These are phyloP conservation scores for Halotydeus destructor DNA, from an alignment of 1,140 invertebrate genomes.

Conservation along the genomic window DNA sequence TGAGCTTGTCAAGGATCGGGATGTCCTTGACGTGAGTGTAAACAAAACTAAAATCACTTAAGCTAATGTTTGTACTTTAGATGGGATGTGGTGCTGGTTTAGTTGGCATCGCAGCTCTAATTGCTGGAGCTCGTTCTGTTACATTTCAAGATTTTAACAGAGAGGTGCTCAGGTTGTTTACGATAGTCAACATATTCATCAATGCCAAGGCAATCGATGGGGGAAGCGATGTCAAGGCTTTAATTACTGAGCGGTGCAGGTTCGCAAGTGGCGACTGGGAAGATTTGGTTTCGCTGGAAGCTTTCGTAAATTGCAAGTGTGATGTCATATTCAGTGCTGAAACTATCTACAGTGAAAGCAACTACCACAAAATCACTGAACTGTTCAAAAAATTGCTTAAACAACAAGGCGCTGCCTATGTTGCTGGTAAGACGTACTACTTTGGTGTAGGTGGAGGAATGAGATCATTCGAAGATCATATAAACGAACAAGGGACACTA, in stretches of 20 bases:
- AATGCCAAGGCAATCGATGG: neutral
- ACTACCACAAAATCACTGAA: conserved; percentile 47
- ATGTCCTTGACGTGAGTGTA: conserved; percentile 10
- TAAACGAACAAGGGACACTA: conserved; percentile 30
- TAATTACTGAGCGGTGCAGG: neutral
- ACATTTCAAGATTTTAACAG: conserved; percentile 12
- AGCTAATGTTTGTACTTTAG: conserved; percentile 3
- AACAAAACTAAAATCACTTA: neutral
- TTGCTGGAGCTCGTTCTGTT: neutral
- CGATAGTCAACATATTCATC: conserved; percentile 5
- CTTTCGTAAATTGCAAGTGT: conserved; percentile 30
- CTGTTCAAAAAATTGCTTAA: conserved; percentile 42
- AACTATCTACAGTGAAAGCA: conserved; percentile 66
- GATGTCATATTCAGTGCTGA: conserved; percentile 69
- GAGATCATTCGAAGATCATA: conserved; percentile 39
- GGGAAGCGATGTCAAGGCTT: neutral
- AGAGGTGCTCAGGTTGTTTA: conserved; percentile 10
- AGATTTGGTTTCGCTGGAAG: neutral
- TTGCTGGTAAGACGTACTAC: conserved; percentile 61
- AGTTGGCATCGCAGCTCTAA: conserved; percentile 4
- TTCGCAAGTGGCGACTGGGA: conserved; percentile 9
- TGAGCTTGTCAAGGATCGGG: neutral
- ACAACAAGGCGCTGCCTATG: conserved; percentile 34
- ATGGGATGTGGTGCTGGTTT: conserved; percentile 12
- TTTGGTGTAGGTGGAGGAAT: conserved; percentile 71